Percentiles rank a stretch among this genome's conserved stretches.
Evolutionary conservation across 2,113 vertebrate genomes (phyloP).

Genomic region (Heterochromis multidens): DNA sequence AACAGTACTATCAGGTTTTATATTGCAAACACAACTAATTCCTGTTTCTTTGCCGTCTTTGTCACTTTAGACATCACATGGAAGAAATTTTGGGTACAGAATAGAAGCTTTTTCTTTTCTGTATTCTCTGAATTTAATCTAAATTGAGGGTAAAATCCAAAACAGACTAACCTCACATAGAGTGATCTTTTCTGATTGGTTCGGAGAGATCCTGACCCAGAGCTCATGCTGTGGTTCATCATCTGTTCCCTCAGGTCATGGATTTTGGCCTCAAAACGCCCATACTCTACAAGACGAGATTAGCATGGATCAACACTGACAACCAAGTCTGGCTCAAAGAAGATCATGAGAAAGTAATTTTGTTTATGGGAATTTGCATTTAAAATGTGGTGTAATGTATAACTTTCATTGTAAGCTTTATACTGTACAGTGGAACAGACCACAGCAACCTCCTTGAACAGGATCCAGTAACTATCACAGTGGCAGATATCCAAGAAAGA

Average conservation of each 20-base stretch:
- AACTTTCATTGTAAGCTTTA: neutral
- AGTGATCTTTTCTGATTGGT: slow-evolving; percentile 97
- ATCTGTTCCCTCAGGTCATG: slow-evolving; percentile 98
- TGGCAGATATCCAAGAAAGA: no score
- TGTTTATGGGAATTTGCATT: neutral
- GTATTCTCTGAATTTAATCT: neutral
- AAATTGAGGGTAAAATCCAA: neutral
- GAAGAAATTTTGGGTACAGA: neutral
- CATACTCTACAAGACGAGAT: slow-evolving; percentile 84
- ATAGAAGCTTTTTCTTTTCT: neutral
- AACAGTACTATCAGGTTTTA: neutral
- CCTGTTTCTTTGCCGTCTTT: neutral
- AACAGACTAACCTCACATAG: slow-evolving; percentile 87
- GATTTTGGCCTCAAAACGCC: slow-evolving; percentile 97
- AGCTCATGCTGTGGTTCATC: slow-evolving; percentile 99
- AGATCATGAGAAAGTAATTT: neutral
- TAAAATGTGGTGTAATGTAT: neutral
- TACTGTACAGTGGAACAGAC: no score
- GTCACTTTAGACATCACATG: neutral
- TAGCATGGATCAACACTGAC: neutral
- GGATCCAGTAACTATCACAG: no score
- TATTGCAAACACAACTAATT: neutral
- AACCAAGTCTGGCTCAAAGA: neutral
- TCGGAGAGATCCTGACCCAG: slow-evolving; percentile 92
- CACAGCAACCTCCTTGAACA: no score